phyloP scores from a whole-genome alignment of 1,140 invertebrate genomes.

The Chymomyza costata region DNA sequence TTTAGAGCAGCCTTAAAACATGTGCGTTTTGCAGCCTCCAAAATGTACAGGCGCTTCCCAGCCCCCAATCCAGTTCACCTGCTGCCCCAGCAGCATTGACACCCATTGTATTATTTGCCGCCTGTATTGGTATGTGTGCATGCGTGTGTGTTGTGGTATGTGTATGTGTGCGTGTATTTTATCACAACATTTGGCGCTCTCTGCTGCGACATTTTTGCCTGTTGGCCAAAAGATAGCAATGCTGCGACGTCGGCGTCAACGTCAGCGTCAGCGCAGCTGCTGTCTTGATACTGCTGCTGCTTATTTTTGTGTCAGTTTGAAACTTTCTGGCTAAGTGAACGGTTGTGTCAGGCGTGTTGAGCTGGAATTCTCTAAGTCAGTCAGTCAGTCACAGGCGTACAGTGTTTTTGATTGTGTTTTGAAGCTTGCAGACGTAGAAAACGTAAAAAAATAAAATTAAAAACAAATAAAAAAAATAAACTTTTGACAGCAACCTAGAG shows the following conservation, averaged over 20 bases:
- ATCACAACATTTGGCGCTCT: conserved; percentile 53
- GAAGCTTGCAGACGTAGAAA: conserved; percentile 33
- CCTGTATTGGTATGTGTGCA: conserved; percentile 8
- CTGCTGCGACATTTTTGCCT: conserved; percentile 4
- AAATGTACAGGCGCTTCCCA: conserved; percentile 3
- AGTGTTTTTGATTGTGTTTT: conserved; percentile 22
- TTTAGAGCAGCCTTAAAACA: not conserved
- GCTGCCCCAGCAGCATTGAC: conserved; percentile 34
- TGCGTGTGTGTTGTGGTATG: conserved; percentile 12
- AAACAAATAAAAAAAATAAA: conserved; percentile 20
- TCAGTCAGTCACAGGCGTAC: not conserved
- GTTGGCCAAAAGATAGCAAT: conserved; percentile 32
- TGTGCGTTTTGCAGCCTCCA: conserved; percentile 32
- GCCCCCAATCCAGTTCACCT: too few species aligned
- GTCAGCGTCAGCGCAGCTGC: too few species aligned
- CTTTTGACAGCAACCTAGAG: conserved; percentile 24
- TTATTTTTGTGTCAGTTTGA: conserved; percentile 54
- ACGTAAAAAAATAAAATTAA: conserved; percentile 30
- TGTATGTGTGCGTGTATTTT: conserved; percentile 27
- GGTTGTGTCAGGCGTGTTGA: conserved; percentile 46
- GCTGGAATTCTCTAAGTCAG: conserved; percentile 21
- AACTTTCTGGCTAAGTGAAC: conserved; percentile 60
- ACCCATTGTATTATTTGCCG: conserved; percentile 9
- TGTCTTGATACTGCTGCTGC: conserved; percentile 18
- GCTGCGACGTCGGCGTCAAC: conserved; percentile 2